Evolutionary conservation across 2,113 vertebrate species (phyloP).

Genomic region (Pionites leucogaster): DNA sequence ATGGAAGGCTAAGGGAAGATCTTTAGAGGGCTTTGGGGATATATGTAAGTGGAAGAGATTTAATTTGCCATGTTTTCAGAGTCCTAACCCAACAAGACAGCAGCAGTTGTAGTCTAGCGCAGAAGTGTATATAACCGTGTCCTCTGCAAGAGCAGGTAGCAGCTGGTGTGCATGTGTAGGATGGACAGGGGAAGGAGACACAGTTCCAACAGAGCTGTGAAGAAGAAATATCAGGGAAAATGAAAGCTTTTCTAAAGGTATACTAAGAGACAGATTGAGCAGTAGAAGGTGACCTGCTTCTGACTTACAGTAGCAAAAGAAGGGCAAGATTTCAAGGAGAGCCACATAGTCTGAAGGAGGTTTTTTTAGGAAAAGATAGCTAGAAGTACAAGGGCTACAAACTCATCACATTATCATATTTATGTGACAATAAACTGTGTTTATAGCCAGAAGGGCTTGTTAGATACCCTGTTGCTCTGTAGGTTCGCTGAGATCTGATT

Average conservation of each 20-base stretch:
- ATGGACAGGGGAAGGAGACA: background rate
- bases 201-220: accelerated
- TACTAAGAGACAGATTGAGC: background rate
- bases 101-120: background rate
- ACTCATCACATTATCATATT: conserved; percentile 9
- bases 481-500: conserved; percentile 6
- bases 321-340: conserved; percentile 6
- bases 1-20: background rate
- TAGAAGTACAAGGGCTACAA: conserved; percentile 6
- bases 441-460: conserved; percentile 15
- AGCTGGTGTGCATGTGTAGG: accelerated
- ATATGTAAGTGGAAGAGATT: background rate
- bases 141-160: background rate
- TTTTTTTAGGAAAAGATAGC: background rate
- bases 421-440: conserved; percentile 22
- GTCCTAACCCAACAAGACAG: background rate
- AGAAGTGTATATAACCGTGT: background rate
- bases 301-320: background rate
- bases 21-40: background rate
- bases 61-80: background rate
- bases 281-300: background rate
- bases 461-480: background rate
- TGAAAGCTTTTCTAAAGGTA: background rate
- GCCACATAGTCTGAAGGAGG: background rate
- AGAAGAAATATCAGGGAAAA: background rate